Evolutionary conservation across 2,888 invertebrate species (phyloP).

Genomic region (Drosophila greeni): DNA sequence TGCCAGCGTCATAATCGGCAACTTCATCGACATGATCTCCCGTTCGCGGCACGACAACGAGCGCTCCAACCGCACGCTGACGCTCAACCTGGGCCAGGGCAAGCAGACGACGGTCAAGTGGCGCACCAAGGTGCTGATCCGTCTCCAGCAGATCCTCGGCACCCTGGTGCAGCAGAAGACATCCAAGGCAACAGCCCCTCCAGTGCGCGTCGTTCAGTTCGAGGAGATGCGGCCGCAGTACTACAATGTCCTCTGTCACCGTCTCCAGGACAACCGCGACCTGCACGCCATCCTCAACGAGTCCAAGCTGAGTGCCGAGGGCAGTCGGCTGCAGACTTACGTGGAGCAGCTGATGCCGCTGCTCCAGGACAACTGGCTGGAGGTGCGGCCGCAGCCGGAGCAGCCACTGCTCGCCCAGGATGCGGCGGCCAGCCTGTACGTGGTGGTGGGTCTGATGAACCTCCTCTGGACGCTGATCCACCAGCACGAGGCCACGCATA

Average conservation of each 20-base stretch:
- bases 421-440: slow-evolving; percentile 83
- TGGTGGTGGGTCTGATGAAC: slow-evolving; percentile 82
- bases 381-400: slow-evolving; percentile 81
- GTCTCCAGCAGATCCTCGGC: slow-evolving; percentile 83
- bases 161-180: slow-evolving; percentile 69
- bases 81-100: slow-evolving; percentile 83
- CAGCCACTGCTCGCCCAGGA: slow-evolving; percentile 81
- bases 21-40: slow-evolving; percentile 92
- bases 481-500: slow-evolving; percentile 65
- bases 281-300: slow-evolving; percentile 39
- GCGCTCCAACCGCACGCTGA: slow-evolving; percentile 84
- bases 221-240: slow-evolving; percentile 52
- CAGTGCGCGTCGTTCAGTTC: slow-evolving; percentile 40
- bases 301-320: slow-evolving; percentile 18
- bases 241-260: slow-evolving; percentile 46
- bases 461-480: slow-evolving; percentile 81
- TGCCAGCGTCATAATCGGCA: slow-evolving; percentile 84
- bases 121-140: slow-evolving; percentile 86
- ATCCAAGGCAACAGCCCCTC: background rate
- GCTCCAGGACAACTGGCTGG: slow-evolving; percentile 90
- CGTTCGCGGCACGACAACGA: slow-evolving; percentile 83
- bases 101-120: slow-evolving; percentile 88
- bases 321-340: slow-evolving; percentile 80
- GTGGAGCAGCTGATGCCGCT: slow-evolving; percentile 86
- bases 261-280: slow-evolving; percentile 18